Evolutionary conservation across 2,113 vertebrate species (phyloP).

Genomic region (Peromyscus polionotus): DNA sequence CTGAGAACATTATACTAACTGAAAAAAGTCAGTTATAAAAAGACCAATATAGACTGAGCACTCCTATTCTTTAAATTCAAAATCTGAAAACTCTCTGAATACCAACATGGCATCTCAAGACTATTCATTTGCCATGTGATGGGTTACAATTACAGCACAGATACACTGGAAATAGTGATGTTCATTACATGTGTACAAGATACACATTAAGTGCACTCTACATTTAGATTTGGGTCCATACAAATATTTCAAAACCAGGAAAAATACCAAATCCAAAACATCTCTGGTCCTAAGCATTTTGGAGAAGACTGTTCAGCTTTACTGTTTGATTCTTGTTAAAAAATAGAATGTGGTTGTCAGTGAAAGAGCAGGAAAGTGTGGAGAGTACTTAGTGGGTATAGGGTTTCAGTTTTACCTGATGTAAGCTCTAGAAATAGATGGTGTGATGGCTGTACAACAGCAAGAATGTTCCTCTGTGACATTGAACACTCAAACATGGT

Average conservation of each 20-base stretch:
- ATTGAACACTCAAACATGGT: neutral
- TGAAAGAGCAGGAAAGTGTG: neutral
- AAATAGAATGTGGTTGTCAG: neutral
- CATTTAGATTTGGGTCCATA: neutral
- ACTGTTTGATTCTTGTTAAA: neutral
- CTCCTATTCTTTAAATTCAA: neutral
- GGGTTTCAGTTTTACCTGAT: neutral
- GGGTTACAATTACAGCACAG: neutral
- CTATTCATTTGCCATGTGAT: neutral
- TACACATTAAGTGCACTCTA: too few species aligned
- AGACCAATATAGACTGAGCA: neutral
- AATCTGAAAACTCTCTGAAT: neutral
- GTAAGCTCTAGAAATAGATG: neutral
- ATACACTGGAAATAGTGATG: too few species aligned
- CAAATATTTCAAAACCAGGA: neutral
- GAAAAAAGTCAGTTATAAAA: neutral
- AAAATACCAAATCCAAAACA: neutral
- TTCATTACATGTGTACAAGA: neutral
- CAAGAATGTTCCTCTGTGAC: neutral
- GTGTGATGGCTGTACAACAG: neutral
- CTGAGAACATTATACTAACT: neutral
- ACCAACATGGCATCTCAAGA: neutral
- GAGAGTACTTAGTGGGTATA: neutral
- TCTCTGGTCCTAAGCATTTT: neutral
- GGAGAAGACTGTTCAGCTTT: neutral